Conservation (phyloP, 2,888 invertebrate species). For the Synergus umbraculus region DNA sequence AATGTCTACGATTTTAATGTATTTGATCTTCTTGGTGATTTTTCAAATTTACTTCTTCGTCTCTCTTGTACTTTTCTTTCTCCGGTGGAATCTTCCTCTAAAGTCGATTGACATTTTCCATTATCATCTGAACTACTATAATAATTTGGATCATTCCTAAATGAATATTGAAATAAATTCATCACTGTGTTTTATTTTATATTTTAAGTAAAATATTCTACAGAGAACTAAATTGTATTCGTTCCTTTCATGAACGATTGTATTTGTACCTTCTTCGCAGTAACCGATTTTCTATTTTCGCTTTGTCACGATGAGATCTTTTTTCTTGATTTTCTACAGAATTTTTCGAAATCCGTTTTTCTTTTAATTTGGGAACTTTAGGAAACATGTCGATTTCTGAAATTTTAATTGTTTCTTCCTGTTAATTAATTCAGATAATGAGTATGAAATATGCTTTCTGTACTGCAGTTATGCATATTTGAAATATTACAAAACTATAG, state of each 20-base stretch:
- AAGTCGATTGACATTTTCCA: background rate
- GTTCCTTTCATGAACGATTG: background rate
- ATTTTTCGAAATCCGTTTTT: background rate
- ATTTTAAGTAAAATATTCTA: too few relatives aligned
- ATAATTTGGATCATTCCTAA: background rate
- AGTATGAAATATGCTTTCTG: background rate
- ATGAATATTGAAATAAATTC: background rate
- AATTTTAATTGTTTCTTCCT: background rate
- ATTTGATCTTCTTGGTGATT: background rate
- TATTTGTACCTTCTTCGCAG: constrained; percentile 5
- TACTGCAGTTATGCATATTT: background rate
- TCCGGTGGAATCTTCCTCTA: background rate
- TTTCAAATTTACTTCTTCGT: background rate
- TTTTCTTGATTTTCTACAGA: background rate
- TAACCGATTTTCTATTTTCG: background rate
- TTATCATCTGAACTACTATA: constrained; percentile 6
- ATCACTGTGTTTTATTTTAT: background rate
- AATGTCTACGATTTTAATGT: background rate
- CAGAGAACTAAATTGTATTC: too few relatives aligned
- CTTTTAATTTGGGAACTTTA: background rate
- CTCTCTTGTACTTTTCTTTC: background rate
- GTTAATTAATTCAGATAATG: background rate
- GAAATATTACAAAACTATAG: too few relatives aligned
- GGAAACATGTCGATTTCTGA: background rate
- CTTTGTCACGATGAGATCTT: background rate